These are phyloP conservation scores for Drosophila persimilis DNA, from an alignment of 1,140 invertebrate species.

Conservation along the genomic window DNA sequence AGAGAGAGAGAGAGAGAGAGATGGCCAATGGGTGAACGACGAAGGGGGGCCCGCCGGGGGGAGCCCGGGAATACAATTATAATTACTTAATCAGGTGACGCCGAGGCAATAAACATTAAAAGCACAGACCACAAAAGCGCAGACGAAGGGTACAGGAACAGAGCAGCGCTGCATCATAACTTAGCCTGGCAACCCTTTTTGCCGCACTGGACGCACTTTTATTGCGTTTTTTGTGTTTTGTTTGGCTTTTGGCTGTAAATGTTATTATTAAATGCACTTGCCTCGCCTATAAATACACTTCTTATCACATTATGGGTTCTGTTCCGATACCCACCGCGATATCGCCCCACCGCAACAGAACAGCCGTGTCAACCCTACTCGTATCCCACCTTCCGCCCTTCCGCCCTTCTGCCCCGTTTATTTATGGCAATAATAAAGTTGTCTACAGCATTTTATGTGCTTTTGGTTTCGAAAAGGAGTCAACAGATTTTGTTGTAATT, in stretches of 20 bases:
- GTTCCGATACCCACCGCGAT: conserved; percentile 42
- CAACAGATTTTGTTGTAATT: conserved; percentile 55
- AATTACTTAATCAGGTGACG: conserved; percentile 58
- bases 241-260: conserved; percentile 34
- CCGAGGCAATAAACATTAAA: conserved; percentile 58
- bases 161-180: conserved; percentile 40
- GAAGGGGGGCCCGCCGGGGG: not conserved
- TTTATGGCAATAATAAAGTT: conserved; percentile 62
- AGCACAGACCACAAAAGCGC: not conserved
- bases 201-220: conserved; percentile 20
- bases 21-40: not conserved
- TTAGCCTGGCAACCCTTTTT: conserved; percentile 43
- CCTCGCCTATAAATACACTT: conserved; percentile 53
- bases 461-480: conserved; percentile 27
- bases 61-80: conserved; percentile 36
- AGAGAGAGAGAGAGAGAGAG: not conserved
- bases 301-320: conserved; percentile 43
- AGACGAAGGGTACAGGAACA: too few species aligned
- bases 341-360: conserved; percentile 21
- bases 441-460: conserved; percentile 41
- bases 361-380: conserved; percentile 7
- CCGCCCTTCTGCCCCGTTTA: conserved; percentile 10
- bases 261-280: conserved; percentile 59
- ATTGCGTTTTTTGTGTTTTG: conserved; percentile 30
- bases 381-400: not conserved